Conservation (phyloP, 2,113 vertebrate genomes). For the Rhinolophus ferrumequinum region DNA sequence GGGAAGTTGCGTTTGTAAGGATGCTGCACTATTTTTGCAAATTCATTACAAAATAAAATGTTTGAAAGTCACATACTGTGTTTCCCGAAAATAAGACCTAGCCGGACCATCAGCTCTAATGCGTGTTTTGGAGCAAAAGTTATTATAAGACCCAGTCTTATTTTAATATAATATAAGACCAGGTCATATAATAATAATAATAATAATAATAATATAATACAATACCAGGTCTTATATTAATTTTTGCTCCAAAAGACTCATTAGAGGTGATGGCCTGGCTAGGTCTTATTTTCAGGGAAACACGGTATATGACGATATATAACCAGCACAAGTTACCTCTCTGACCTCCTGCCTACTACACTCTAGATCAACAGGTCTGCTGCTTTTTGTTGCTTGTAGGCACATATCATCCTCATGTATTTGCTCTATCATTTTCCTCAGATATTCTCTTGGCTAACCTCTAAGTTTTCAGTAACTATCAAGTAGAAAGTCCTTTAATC, state of each 20-base stretch:
- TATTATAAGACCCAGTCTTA: too few relatives aligned
- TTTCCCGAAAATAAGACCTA: too few relatives aligned
- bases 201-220: too few relatives aligned
- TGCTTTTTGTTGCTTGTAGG: neutral
- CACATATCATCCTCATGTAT: neutral
- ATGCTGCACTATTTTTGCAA: neutral
- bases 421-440: neutral
- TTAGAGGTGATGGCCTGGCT: too few relatives aligned
- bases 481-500: neutral
- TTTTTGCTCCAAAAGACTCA: too few relatives aligned
- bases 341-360: neutral
- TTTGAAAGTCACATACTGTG: neutral
- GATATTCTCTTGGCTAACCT: neutral
- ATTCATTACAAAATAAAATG: neutral
- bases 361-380: neutral
- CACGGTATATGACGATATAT: fast-evolving
- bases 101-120: too few relatives aligned
- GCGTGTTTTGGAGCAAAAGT: too few relatives aligned
- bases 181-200: too few relatives aligned
- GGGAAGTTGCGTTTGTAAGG: neutral
- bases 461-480: neutral
- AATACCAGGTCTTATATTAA: too few relatives aligned
- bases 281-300: too few relatives aligned
- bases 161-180: too few relatives aligned
- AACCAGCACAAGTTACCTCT: neutral